Evolutionary conservation across 2,888 invertebrate species (phyloP), one percentile per base, ranked within the genome.

Genomic region (Rotaria sp.): DNA sequence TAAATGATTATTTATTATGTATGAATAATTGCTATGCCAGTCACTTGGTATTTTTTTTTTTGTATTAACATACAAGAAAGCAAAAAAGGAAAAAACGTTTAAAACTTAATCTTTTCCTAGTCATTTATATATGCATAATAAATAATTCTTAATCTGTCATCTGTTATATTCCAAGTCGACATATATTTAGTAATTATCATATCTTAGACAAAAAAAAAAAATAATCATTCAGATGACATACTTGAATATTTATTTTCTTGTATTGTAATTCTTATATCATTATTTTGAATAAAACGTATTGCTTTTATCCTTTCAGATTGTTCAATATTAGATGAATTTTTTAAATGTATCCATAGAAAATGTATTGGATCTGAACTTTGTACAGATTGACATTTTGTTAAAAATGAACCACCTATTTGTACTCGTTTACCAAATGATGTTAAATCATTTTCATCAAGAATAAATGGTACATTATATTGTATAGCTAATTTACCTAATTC

Each of bases 331-430:
- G 80, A n/a, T 45, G 13, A 45, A 15, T 80, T 80, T n/a, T 45
- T 80, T n/a, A 80, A 80, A 80, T 80, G 80, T 80, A 80, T n/a
- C 80, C 80, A 80, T 80, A 80, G 45, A 24, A 80, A 80, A 11
- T 80, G 11, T 21, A 45, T 80, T 80, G 45, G 45, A 80, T 80
- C n/a, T 45, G 41, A 45, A 80, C 80, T 80, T 26, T 10, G 24
- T 41, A 80, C 45, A 10, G 80, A 80, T 80, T 80, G 45, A 80
- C 80, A 80, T 80, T 80, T 80, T 10, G 80, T 80, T 13, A 38
- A n/a, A 80, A 80, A 80, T 13, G 45, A 4, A 2, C 80, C 80
- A 80, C 80, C 80, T 0, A 80, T 45, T 45, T 80, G 80, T 45
- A 80, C n/a, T 13, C 80, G 80, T 80, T 26, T 80, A 45, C 80